phyloP scores from a whole-genome alignment of 2,797 vertebrate species.

The Spizella passerina region DNA sequence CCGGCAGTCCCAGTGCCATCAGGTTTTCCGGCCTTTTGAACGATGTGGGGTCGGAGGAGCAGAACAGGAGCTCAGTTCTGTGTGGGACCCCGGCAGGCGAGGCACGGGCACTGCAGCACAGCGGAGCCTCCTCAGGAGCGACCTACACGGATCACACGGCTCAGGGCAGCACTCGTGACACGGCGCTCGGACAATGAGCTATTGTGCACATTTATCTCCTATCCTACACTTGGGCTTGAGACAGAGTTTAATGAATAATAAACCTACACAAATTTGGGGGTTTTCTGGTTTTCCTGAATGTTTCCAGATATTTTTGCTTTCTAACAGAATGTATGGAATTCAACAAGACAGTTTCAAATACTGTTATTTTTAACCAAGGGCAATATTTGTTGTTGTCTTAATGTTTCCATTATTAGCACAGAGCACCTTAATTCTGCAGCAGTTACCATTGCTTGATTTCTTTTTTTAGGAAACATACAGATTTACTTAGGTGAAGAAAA shows the following conservation, averaged over 20 bases:
- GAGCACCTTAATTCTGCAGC: not conserved
- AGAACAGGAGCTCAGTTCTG: accelerated
- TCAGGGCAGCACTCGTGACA: conserved; percentile 10
- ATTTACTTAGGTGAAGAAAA: not conserved
- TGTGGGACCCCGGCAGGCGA: not conserved
- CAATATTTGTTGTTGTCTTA: not conserved
- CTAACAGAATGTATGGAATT: not conserved
- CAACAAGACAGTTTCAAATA: not conserved
- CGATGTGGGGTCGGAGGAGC: not conserved
- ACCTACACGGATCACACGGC: conserved; percentile 22
- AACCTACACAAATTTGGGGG: not conserved
- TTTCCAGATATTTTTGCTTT: not conserved
- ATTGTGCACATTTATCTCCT: conserved; percentile 11
- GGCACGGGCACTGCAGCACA: not conserved
- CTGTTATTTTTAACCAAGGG: not conserved
- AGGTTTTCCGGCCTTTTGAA: not conserved
- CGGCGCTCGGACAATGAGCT: not conserved
- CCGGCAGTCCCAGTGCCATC: accelerated
- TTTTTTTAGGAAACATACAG: not conserved
- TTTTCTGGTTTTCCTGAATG: not conserved
- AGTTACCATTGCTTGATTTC: not conserved
- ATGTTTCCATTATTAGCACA: not conserved
- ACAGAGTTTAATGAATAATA: conserved; percentile 35
- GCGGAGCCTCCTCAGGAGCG: not conserved
- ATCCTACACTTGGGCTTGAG: not conserved